phyloP scores from a whole-genome alignment of 2,113 vertebrate genomes.

The Anarrhichthys ocellatus region DNA sequence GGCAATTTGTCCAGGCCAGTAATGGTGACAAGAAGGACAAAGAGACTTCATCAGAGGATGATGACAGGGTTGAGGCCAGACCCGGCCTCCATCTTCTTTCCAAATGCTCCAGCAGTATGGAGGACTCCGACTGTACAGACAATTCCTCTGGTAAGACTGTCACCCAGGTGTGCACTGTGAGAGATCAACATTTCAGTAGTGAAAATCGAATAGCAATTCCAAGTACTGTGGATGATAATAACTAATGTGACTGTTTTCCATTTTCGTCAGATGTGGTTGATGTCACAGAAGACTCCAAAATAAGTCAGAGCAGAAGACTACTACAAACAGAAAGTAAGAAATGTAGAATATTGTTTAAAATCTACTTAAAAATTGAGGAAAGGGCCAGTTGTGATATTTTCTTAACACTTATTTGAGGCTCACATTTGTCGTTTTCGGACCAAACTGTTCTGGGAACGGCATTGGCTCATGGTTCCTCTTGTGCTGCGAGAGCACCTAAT shows the following conservation, averaged over 20 bases:
- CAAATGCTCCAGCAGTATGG: not conserved
- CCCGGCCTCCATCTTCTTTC: accelerated
- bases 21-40: not conserved
- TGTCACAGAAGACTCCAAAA: slow-evolving; percentile 31
- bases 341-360: not conserved
- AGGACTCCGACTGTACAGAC: slow-evolving; percentile 43
- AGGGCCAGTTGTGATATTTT: too few relatives aligned
- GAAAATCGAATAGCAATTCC: not conserved
- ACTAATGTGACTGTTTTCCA: not conserved
- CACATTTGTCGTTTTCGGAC: too few relatives aligned
- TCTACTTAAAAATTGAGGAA: not conserved
- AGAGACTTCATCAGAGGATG: slow-evolving; percentile 17
- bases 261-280: slow-evolving; percentile 70
- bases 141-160: slow-evolving; percentile 64
- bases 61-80: not conserved
- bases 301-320: accelerated
- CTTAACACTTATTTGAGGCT: not conserved
- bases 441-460: too few relatives aligned
- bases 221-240: not conserved
- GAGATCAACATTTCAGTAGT: not conserved
- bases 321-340: slow-evolving; percentile 25
- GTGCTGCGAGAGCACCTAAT: too few relatives aligned
- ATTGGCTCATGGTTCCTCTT: too few relatives aligned
- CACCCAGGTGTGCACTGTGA: not conserved
- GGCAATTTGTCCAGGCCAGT: not conserved